Conservation (phyloP, 1,140 invertebrate species). For the Fopius arisanus region DNA sequence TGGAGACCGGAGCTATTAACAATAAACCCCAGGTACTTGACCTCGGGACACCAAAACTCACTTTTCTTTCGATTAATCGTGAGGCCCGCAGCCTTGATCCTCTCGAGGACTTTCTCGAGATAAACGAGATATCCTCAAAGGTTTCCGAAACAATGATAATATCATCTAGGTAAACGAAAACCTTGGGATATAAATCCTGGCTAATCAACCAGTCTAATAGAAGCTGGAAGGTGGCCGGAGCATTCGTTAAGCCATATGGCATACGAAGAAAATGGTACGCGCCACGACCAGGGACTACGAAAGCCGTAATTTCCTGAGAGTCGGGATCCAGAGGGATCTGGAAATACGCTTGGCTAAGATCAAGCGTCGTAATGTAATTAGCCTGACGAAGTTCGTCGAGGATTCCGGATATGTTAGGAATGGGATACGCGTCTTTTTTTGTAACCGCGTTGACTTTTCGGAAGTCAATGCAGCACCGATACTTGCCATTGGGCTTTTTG, state of each 20-base stretch:
- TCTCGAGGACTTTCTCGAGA: conserved; percentile 32
- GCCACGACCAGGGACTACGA: too few species aligned
- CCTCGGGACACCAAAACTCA: conserved; percentile 25
- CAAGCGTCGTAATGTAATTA: too few species aligned
- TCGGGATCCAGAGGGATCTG: too few species aligned
- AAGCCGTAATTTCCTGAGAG: too few species aligned
- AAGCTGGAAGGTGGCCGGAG: conserved; percentile 47
- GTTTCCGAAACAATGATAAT: background rate
- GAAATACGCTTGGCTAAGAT: too few species aligned
- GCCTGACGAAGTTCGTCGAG: too few species aligned
- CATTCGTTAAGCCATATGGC: background rate
- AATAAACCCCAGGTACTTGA: conserved; percentile 45
- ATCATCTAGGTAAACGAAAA: conserved; percentile 11
- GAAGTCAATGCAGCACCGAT: background rate
- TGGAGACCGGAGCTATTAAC: conserved; percentile 46
- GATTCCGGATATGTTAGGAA: too few species aligned
- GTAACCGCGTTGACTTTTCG: too few species aligned
- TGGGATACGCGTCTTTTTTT: too few species aligned
- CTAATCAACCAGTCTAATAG: conserved; percentile 52
- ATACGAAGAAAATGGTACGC: background rate
- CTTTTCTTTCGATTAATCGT: conserved; percentile 39
- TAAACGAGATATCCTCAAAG: conserved; percentile 35
- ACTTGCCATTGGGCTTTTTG: background rate
- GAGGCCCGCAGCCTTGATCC: conserved; percentile 31
- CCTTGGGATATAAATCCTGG: conserved; percentile 11